Evolutionary conservation across 2,797 vertebrate genomes (phyloP).

Genomic region (Merluccius polli): DNA sequence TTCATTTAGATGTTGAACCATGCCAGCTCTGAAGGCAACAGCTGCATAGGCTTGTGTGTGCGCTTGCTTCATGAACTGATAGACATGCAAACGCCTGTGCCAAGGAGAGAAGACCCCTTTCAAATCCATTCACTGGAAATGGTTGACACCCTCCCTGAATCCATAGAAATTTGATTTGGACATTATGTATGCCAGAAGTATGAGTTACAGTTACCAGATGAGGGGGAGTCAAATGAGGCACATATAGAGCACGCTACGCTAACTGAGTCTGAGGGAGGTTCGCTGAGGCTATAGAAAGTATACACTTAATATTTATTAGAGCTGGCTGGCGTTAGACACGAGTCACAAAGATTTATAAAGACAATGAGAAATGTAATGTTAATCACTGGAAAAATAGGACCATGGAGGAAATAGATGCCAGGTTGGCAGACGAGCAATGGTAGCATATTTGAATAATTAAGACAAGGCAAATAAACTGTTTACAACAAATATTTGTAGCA

Average conservation of each 20-base stretch:
- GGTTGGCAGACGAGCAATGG: not conserved
- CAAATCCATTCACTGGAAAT: slow-evolving; percentile 67
- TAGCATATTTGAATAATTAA: not conserved
- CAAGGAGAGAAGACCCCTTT: slow-evolving; percentile 55
- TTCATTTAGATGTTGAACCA: too few species aligned
- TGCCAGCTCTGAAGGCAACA: slow-evolving; percentile 21
- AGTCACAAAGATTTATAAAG: not conserved
- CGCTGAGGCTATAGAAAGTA: not conserved
- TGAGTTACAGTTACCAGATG: slow-evolving; percentile 49
- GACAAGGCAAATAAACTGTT: not conserved
- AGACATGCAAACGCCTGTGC: slow-evolving; percentile 43
- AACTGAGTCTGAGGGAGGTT: slow-evolving; percentile 49
- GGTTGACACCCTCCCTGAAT: slow-evolving; percentile 65
- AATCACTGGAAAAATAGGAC: not conserved
- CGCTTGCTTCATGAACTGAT: slow-evolving; percentile 25
- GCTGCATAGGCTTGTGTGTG: slow-evolving; percentile 45
- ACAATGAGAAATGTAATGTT: not conserved
- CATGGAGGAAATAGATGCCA: not conserved
- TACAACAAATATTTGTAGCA: too few species aligned
- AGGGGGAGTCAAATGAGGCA: slow-evolving; percentile 52
- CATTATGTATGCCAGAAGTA: slow-evolving; percentile 63
- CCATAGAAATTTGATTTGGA: slow-evolving; percentile 71
- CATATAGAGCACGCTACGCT: slow-evolving; percentile 37
- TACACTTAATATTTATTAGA: not conserved
- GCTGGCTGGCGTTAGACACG: not conserved